Percentiles rank a stretch among this genome's conserved stretches.
These are phyloP conservation scores for Psilanteris sp. DNA, from an alignment of 1,140 invertebrate species.

Conservation along the genomic window DNA sequence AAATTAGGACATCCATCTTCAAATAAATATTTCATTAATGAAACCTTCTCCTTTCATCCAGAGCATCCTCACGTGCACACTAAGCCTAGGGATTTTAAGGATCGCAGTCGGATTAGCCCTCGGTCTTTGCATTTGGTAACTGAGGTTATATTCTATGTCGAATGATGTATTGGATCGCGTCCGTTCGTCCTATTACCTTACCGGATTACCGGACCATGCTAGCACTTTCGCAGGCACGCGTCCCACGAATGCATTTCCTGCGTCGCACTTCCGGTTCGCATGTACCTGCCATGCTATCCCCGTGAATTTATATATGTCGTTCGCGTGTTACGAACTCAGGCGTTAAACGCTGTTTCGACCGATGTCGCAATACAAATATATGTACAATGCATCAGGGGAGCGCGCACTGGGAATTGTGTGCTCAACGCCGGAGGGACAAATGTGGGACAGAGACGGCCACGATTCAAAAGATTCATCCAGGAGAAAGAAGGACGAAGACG, in stretches of 20 bases:
- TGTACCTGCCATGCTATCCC: constrained; percentile 53
- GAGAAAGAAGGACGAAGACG: constrained; percentile 31
- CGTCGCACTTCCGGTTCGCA: constrained; percentile 64
- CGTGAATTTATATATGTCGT: constrained; percentile 62
- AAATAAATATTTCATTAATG: too few relatives aligned
- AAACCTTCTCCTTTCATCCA: too few relatives aligned
- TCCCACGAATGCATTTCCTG: constrained; percentile 65
- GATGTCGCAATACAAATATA: constrained; percentile 56
- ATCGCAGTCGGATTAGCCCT: too few relatives aligned
- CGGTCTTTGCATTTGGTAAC: not conserved
- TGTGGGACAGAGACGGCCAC: constrained; percentile 5
- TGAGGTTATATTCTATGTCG: constrained; percentile 14
- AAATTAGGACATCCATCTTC: too few relatives aligned
- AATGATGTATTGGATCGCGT: constrained; percentile 64
- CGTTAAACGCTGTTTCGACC: constrained; percentile 60
- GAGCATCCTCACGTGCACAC: too few relatives aligned
- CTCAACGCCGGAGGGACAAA: constrained; percentile 8
- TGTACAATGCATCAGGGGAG: constrained; percentile 47
- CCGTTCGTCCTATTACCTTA: constrained; percentile 61
- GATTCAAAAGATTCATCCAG: too few relatives aligned
- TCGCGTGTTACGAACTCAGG: constrained; percentile 58
- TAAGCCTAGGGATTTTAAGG: too few relatives aligned
- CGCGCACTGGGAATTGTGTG: constrained; percentile 45
- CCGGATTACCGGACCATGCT: constrained; percentile 49
- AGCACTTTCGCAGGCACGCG: constrained; percentile 59